Conservation (phyloP, 2,888 invertebrate species). For the Tachystola acroxantha region DNA sequence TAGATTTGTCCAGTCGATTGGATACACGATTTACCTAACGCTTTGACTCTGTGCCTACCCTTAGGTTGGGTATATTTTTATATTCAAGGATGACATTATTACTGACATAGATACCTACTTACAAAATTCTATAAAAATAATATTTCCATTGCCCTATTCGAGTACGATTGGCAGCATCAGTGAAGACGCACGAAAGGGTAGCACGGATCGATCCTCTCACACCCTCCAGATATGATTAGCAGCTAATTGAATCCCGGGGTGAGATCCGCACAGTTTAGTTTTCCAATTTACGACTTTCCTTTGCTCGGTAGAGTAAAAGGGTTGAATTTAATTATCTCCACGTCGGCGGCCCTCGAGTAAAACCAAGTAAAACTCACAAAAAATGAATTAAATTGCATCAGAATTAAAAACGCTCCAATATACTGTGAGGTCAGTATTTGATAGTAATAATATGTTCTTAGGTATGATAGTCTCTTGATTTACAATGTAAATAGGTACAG, state of each 20-base stretch:
- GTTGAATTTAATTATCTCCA: slow-evolving; percentile 72
- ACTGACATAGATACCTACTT: no score
- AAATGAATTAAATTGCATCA: slow-evolving; percentile 53
- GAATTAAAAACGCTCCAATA: no score
- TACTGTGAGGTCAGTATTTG: no score
- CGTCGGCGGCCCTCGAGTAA: slow-evolving; percentile 47
- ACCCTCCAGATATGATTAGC: slow-evolving; percentile 77
- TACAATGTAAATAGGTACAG: no score
- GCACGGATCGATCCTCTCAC: slow-evolving; percentile 64
- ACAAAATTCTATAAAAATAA: no score
- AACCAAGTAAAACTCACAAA: slow-evolving; percentile 40
- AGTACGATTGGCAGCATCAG: slow-evolving; percentile 21
- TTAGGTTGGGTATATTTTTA: no score
- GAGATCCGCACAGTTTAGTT: slow-evolving; percentile 75
- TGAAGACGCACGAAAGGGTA: slow-evolving; percentile 49
- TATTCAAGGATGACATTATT: no score
- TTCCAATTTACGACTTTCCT: slow-evolving; percentile 75
- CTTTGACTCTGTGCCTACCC: not conserved
- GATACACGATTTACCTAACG: no score
- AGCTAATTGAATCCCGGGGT: slow-evolving; percentile 75
- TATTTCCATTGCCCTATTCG: slow-evolving; percentile 4
- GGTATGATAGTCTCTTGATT: slow-evolving; percentile 5
- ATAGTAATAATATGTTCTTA: no score
- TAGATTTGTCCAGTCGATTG: no score
- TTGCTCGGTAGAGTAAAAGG: slow-evolving; percentile 62